Evolutionary conservation across 1,140 invertebrate genomes (phyloP).

Genomic region (Temnothorax curvispinosus): DNA sequence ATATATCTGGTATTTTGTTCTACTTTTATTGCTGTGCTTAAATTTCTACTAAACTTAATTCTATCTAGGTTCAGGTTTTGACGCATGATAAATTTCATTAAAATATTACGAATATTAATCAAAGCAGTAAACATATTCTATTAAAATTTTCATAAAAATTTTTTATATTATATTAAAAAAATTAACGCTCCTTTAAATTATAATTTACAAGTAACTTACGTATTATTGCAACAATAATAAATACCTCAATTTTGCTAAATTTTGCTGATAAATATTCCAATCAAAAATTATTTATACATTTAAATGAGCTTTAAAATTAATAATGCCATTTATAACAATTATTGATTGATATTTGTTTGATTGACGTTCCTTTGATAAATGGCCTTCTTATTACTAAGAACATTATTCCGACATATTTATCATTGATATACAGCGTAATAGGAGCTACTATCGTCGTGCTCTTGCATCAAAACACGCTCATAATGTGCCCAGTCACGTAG

Average conservation of each 20-base stretch:
- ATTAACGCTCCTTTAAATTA: background rate
- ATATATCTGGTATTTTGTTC: background rate
- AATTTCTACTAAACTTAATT: background rate
- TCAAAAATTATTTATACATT: background rate
- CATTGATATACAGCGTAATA: slow-evolving; percentile 59
- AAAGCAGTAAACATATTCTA: background rate
- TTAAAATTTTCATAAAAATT: background rate
- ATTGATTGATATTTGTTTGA: slow-evolving; percentile 8
- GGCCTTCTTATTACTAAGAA: slow-evolving; percentile 11
- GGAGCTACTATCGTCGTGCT: slow-evolving; percentile 47
- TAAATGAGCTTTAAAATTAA: background rate
- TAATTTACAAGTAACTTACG: background rate
- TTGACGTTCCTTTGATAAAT: slow-evolving; percentile 17
- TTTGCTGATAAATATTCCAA: background rate
- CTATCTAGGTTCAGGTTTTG: background rate
- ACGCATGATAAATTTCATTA: background rate
- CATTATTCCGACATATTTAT: slow-evolving; percentile 42
- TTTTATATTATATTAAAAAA: background rate
- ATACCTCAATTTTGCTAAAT: background rate
- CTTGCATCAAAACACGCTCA: slow-evolving; percentile 71
- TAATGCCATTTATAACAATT: background rate
- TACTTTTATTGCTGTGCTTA: background rate
- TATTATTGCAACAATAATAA: background rate
- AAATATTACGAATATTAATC: background rate
- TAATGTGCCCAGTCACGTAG: slow-evolving; percentile 71